Percentiles rank a stretch among this genome's conserved stretches.
Evolutionary conservation across 2,888 invertebrate genomes (phyloP).

Genomic region (Agonopterix heracliana): DNA sequence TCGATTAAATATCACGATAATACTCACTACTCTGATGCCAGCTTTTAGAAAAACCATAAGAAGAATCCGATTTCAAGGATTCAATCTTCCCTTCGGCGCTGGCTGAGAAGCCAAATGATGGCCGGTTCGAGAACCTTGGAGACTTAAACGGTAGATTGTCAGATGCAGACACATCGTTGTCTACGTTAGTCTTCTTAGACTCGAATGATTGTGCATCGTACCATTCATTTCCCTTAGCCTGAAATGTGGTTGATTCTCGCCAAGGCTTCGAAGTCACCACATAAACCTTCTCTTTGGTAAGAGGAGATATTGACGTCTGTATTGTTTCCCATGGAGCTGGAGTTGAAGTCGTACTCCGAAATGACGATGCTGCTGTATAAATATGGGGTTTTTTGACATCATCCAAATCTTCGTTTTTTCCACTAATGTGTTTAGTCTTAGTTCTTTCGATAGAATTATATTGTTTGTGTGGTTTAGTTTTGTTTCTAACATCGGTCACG

Average conservation of each 20-base stretch:
- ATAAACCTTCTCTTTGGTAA: slow-evolving; percentile 87
- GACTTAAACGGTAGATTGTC: slow-evolving; percentile 58
- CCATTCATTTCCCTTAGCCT: slow-evolving; percentile 39
- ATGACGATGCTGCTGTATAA: slow-evolving; percentile 60
- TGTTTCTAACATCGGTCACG: slow-evolving; percentile 47
- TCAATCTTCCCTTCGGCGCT: slow-evolving; percentile 39
- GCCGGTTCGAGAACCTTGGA: slow-evolving; percentile 75
- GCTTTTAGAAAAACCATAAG: slow-evolving; percentile 56
- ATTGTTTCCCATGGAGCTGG: slow-evolving; percentile 80
- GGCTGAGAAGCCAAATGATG: slow-evolving; percentile 68
- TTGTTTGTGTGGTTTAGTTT: slow-evolving; percentile 36
- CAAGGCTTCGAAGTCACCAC: slow-evolving; percentile 87
- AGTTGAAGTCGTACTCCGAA: slow-evolving; percentile 49
- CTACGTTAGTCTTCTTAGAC: slow-evolving; percentile 43
- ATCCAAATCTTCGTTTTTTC: slow-evolving; percentile 38
- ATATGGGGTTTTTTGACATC: slow-evolving; percentile 54
- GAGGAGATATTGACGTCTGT: slow-evolving; percentile 83
- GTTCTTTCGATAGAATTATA: slow-evolving; percentile 54
- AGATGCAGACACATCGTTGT: slow-evolving; percentile 34
- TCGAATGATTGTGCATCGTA: slow-evolving; percentile 45
- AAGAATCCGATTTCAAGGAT: slow-evolving; percentile 46
- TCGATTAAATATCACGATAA: slow-evolving; percentile 2
- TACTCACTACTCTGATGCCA: slow-evolving; percentile 69
- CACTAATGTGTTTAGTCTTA: slow-evolving; percentile 35
- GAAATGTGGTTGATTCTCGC: slow-evolving; percentile 36